Conservation (phyloP, 35 echinoderm and acorn worm genomes). For the Diadema setosum region DNA sequence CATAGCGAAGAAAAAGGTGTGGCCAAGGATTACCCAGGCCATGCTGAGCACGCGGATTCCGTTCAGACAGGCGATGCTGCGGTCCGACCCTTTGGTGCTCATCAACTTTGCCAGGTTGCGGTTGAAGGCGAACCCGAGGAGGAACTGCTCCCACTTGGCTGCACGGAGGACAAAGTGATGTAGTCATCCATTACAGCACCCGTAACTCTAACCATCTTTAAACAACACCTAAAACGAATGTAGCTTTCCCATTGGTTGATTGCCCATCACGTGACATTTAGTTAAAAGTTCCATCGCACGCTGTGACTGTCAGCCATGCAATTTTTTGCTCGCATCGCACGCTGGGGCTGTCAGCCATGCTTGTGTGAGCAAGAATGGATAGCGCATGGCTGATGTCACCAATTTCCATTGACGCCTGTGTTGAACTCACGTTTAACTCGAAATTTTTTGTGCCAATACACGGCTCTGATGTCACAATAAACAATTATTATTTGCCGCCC, state of each 20-base stretch:
- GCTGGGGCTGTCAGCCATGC: too few relatives aligned
- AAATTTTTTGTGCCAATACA: too few relatives aligned
- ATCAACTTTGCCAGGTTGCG: conserved; percentile 21
- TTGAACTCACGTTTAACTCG: too few relatives aligned
- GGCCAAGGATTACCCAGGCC: conserved; percentile 89
- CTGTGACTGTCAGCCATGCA: background rate
- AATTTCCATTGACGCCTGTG: too few relatives aligned
- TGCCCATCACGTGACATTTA: background rate
- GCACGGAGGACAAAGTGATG: background rate
- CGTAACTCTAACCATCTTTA: background rate
- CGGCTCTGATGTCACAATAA: too few relatives aligned
- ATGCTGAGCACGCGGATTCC: conserved; percentile 92
- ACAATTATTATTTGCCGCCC: too few relatives aligned
- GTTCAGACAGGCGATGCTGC: conserved; percentile 56
- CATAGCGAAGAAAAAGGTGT: conserved; percentile 45
- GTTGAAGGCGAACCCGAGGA: conserved; percentile 31
- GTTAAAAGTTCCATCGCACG: background rate
- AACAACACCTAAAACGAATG: background rate
- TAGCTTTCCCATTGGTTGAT: background rate
- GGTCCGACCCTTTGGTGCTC: background rate
- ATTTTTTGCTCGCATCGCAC: too few relatives aligned
- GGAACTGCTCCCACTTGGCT: background rate
- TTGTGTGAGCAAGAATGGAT: too few relatives aligned
- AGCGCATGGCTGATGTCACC: too few relatives aligned
- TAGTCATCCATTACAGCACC: background rate